Evolutionary conservation across 2,113 vertebrate genomes (phyloP).

Genomic region (Erpornis zantholeuca): DNA sequence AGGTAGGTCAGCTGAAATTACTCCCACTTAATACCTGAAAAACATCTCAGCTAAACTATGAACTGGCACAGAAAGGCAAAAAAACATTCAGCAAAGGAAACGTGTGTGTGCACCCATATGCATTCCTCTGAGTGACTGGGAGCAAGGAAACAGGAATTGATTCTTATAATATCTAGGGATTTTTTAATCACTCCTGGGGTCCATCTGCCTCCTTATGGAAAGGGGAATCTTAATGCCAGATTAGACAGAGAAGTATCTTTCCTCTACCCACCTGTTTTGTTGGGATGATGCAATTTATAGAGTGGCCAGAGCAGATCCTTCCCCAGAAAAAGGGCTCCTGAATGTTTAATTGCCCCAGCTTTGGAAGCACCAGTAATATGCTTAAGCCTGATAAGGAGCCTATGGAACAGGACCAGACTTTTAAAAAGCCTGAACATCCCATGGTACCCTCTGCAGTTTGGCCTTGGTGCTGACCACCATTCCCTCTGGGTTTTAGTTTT

Average conservation of each 20-base stretch:
- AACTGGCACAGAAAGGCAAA: not conserved
- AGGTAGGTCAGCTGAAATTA: not conserved
- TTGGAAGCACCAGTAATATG: not conserved
- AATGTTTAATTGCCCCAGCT: not conserved
- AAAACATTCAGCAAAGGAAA: not conserved
- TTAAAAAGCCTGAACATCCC: not conserved
- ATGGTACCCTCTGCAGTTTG: not conserved
- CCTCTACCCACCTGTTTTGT: not conserved
- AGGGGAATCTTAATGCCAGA: not conserved
- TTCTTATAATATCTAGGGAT: not conserved
- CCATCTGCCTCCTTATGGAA: not conserved
- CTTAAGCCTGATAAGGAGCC: not conserved
- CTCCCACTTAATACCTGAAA: not conserved
- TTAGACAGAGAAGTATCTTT: constrained; percentile 1
- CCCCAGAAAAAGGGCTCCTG: not conserved
- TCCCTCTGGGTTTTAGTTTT: not conserved
- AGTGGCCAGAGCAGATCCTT: not conserved
- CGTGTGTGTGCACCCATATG: not conserved
- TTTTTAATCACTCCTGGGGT: not conserved
- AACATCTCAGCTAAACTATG: not conserved
- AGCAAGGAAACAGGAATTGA: not conserved
- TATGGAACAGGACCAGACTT: constrained; percentile 3
- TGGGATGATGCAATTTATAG: not conserved
- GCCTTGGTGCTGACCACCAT: not conserved
- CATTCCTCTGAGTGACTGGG: not conserved